These are phyloP conservation scores for Athripsodes cinereus DNA, from an alignment of 2,888 invertebrate species.

Conservation along the genomic window DNA sequence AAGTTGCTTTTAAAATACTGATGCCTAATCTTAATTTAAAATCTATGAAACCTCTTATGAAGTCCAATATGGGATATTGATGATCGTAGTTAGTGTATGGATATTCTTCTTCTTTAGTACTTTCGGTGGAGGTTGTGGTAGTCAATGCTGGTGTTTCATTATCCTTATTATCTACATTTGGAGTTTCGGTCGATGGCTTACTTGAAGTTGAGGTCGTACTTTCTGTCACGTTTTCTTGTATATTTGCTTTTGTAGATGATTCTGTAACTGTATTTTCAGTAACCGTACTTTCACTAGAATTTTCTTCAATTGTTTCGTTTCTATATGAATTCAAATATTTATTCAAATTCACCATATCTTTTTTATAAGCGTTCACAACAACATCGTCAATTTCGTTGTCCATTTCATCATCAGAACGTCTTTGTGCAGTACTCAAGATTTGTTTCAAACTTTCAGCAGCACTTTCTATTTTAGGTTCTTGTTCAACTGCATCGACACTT, in stretches of 20 bases:
- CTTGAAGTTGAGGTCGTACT: not conserved
- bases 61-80: constrained; percentile 47
- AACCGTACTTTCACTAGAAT: not conserved
- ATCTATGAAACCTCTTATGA: constrained; percentile 59
- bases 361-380: not conserved
- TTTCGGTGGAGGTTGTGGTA: constrained; percentile 15
- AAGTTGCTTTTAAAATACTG: constrained; percentile 61
- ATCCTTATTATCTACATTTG: not conserved
- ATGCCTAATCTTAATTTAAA: constrained; percentile 63
- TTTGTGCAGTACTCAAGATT: constrained; percentile 38
- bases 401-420: constrained; percentile 42
- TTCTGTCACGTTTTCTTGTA: not conserved
- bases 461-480: constrained; percentile 32
- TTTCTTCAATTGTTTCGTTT: not conserved
- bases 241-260: not conserved
- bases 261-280: not conserved
- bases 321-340: not conserved
- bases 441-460: constrained; percentile 43
- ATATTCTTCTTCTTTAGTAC: too few species aligned
- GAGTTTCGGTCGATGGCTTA: not conserved
- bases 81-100: constrained; percentile 15
- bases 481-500: constrained; percentile 30
- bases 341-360: not conserved
- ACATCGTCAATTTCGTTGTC: constrained; percentile 47
- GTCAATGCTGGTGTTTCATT: not conserved